Percentiles rank a stretch among this genome's conserved stretches.
Conservation (phyloP, 2,888 invertebrate genomes). For the Myathropa florea region DNA sequence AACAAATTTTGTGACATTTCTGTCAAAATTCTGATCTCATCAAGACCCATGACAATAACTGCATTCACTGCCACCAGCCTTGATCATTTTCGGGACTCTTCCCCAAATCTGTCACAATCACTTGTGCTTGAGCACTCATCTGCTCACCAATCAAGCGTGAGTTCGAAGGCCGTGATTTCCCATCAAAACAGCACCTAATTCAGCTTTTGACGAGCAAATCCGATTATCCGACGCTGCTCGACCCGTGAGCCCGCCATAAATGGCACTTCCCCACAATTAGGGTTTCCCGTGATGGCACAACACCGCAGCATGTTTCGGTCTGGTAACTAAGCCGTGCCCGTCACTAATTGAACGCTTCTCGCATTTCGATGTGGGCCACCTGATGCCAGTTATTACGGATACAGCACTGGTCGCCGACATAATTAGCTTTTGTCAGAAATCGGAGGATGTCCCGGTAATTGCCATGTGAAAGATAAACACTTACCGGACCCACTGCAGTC, state of each 20-base stretch:
- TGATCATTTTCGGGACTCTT: no score
- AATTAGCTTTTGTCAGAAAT: not conserved
- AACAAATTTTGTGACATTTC: no score
- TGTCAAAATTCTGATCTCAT: no score
- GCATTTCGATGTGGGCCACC: constrained; percentile 4
- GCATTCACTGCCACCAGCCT: no score
- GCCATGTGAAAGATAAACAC: constrained; percentile 10
- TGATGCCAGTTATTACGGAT: constrained; percentile 11
- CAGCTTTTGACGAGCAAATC: no score
- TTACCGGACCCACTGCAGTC: not conserved
- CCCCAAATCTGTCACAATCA: no score
- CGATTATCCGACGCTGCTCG: no score
- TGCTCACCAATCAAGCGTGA: no score
- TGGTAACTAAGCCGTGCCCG: not conserved
- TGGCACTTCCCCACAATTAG: not conserved
- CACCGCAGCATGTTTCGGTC: not conserved
- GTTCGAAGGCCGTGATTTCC: no score
- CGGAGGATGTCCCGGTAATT: not conserved
- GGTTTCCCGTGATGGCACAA: not conserved
- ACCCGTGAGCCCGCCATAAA: not conserved
- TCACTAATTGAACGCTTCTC: constrained; percentile 13
- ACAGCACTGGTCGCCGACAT: not conserved
- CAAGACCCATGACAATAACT: no score
- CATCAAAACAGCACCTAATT: no score
- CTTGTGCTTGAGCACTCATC: no score